Evolutionary conservation across 2,113 vertebrate genomes (phyloP).

Genomic region (Chionis minor): DNA sequence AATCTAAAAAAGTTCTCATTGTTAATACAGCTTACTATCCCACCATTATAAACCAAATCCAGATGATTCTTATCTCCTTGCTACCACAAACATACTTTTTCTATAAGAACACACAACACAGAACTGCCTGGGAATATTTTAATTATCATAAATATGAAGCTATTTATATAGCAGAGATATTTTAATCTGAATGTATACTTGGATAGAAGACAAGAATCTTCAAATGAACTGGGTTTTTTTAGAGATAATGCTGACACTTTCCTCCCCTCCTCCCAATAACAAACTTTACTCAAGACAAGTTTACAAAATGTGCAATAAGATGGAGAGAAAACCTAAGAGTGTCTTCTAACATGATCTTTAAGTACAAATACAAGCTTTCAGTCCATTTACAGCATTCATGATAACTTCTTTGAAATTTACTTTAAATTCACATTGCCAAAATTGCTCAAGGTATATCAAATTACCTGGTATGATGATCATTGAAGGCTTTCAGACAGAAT

Average conservation of each 20-base stretch:
- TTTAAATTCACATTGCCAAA: not conserved
- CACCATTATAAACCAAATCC: constrained; percentile 18
- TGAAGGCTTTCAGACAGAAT: not conserved
- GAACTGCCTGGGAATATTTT: constrained; percentile 9
- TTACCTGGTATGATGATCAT: not conserved
- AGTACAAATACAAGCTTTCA: not conserved
- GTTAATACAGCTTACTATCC: not conserved
- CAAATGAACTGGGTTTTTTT: not conserved
- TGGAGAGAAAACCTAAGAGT: not conserved
- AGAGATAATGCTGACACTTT: not conserved
- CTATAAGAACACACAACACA: not conserved
- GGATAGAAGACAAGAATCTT: constrained; percentile 14
- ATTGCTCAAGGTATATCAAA: not conserved
- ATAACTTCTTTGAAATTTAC: not conserved
- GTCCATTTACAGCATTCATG: not conserved
- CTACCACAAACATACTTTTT: not conserved
- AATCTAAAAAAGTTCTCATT: not conserved
- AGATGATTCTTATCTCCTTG: constrained; percentile 32
- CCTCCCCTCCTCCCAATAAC: not conserved
- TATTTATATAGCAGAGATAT: not conserved
- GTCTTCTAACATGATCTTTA: not conserved
- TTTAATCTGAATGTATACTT: not conserved
- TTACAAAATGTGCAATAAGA: not conserved
- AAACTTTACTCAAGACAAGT: not conserved
- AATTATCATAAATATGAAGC: constrained; percentile 8